phyloP scores from a whole-genome alignment of 2,888 invertebrate species.

The Galerucella calmariensis region DNA sequence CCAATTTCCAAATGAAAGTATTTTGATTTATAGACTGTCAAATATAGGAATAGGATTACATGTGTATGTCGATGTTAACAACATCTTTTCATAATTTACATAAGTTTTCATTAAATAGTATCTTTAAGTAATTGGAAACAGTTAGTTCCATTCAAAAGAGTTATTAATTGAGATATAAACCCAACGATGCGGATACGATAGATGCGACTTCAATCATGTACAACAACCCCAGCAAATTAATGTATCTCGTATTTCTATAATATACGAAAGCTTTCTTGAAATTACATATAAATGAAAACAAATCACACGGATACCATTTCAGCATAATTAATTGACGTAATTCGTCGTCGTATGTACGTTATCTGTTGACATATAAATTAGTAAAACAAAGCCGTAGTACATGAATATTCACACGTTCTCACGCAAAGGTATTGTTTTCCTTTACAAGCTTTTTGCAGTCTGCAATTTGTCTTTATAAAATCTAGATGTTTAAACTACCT shows the following conservation, averaged over 20 bases:
- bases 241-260: not conserved
- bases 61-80: too few relatives aligned
- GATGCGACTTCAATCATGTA: not conserved
- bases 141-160: not conserved
- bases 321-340: slow-evolving; percentile 23
- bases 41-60: too few relatives aligned
- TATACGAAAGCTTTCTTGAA: slow-evolving; percentile 4
- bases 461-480: slow-evolving; percentile 3
- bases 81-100: too few relatives aligned
- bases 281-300: slow-evolving; percentile 17
- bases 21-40: too few relatives aligned
- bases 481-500: not conserved
- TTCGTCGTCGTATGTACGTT: slow-evolving; percentile 18
- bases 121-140: too few relatives aligned
- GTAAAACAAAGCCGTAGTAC: slow-evolving; percentile 17
- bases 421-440: slow-evolving; percentile 17
- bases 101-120: too few relatives aligned
- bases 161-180: not conserved
- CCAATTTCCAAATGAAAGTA: too few relatives aligned
- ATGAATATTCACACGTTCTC: slow-evolving; percentile 29
- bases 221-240: not conserved
- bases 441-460: slow-evolving; percentile 7
- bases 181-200: not conserved
- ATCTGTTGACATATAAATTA: slow-evolving; percentile 26
- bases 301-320: slow-evolving; percentile 19